phyloP scores from a whole-genome alignment of 2,888 invertebrate species.

The Axea sp. region DNA sequence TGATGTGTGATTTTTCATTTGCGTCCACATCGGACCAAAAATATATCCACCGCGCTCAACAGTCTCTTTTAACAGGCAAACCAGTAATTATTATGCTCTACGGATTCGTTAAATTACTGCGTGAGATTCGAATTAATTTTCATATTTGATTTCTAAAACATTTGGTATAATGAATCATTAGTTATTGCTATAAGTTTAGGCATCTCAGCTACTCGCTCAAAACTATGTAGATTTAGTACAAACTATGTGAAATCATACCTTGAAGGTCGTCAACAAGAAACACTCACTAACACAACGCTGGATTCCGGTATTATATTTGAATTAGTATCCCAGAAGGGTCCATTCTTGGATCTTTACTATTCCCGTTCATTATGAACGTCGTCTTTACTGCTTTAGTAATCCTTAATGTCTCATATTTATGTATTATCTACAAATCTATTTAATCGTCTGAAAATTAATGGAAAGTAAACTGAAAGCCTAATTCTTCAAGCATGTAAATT shows the following conservation, averaged over 20 bases:
- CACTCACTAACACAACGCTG: slow-evolving; percentile 10
- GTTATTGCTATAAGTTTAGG: slow-evolving; percentile 23
- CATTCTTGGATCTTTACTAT: slow-evolving; percentile 31
- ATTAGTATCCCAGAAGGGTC: slow-evolving; percentile 34
- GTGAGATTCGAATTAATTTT: background rate
- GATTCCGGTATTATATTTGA: slow-evolving; percentile 23
- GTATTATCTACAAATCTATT: slow-evolving; percentile 23
- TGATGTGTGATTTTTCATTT: too few relatives aligned
- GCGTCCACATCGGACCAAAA: too few relatives aligned
- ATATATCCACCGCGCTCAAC: too few relatives aligned
- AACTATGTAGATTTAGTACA: slow-evolving; percentile 33
- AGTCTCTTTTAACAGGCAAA: too few relatives aligned
- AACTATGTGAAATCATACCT: slow-evolving; percentile 36
- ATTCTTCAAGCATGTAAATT: slow-evolving; percentile 5
- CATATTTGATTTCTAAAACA: slow-evolving; percentile 3
- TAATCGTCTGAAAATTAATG: slow-evolving; percentile 18
- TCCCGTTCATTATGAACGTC: slow-evolving; percentile 16
- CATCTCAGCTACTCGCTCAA: slow-evolving; percentile 18
- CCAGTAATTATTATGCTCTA: too few relatives aligned
- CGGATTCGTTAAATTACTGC: too few relatives aligned
- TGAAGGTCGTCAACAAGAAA: slow-evolving; percentile 36
- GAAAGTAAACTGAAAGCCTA: slow-evolving; percentile 15
- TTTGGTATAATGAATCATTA: slow-evolving; percentile 8
- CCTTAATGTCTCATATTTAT: slow-evolving; percentile 23
- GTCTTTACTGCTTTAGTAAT: slow-evolving; percentile 8